phyloP scores from a whole-genome alignment of 2,888 invertebrate species.

The Spisula solida region DNA sequence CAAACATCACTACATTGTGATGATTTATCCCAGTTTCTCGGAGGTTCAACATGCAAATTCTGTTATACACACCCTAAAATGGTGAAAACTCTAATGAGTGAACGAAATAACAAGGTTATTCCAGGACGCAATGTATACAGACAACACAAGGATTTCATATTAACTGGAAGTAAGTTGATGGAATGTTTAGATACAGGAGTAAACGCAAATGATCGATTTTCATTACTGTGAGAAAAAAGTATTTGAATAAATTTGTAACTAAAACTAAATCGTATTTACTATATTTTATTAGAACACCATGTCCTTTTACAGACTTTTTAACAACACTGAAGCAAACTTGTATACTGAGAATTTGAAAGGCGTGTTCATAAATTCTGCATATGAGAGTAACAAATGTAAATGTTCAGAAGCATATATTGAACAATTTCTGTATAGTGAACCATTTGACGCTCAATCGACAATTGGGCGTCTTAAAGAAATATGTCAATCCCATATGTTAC shows the following conservation, averaged over 20 bases:
- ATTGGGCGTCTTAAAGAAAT: constrained; percentile 15
- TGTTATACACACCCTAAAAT: constrained; percentile 36
- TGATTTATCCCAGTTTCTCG: constrained; percentile 26
- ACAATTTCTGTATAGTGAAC: constrained; percentile 19
- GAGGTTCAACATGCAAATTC: constrained; percentile 37
- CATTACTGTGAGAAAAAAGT: constrained; percentile 1
- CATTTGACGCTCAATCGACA: not conserved
- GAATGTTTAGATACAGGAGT: constrained; percentile 21
- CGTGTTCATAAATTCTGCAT: constrained; percentile 10
- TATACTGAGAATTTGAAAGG: constrained; percentile 18
- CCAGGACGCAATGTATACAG: constrained; percentile 35
- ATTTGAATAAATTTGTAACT: not conserved
- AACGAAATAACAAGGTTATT: constrained; percentile 16
- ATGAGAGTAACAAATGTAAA: constrained; percentile 19
- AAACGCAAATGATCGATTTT: constrained; percentile 26
- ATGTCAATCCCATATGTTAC: not conserved
- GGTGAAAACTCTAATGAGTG: constrained; percentile 33
- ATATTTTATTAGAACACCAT: not conserved
- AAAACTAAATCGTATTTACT: too few species aligned
- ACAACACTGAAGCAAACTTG: not conserved
- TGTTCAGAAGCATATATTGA: constrained; percentile 25
- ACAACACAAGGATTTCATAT: constrained; percentile 16
- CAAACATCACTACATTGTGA: constrained; percentile 16
- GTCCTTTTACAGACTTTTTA: not conserved
- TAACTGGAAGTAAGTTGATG: constrained; percentile 38